Evolutionary conservation across 2,797 vertebrate genomes (phyloP).

Genomic region (Cichlasoma orientale): DNA sequence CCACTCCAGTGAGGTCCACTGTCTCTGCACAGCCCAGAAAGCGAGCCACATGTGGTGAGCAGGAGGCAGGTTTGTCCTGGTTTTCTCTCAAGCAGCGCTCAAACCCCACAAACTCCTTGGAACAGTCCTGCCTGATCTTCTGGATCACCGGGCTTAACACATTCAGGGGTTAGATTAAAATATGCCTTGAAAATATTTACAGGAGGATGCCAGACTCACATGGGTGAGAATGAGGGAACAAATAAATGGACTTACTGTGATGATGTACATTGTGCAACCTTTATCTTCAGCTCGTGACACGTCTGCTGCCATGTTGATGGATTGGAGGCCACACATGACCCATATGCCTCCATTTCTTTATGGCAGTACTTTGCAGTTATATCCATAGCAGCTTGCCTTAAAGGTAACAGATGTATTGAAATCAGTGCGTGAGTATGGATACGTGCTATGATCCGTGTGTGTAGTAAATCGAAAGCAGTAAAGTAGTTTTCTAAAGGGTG

Average conservation of each 20-base stretch:
- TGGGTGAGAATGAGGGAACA: background rate
- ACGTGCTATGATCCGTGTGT: background rate
- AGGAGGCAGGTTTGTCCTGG: constrained; percentile 79
- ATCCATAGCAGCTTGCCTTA: constrained; percentile 92
- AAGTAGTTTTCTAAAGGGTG: background rate
- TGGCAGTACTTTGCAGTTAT: constrained; percentile 88
- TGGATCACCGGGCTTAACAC: constrained; percentile 87
- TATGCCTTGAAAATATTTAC: background rate
- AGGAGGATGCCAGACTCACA: background rate
- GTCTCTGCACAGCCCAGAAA: constrained; percentile 90
- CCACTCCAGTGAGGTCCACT: constrained; percentile 79
- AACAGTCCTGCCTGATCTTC: constrained; percentile 87
- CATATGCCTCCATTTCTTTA: constrained; percentile 89
- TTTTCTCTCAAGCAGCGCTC: constrained; percentile 89
- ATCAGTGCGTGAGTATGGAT: background rate
- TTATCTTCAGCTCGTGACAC: constrained; percentile 87
- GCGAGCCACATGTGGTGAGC: constrained; percentile 80
- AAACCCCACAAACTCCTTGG: constrained; percentile 86
- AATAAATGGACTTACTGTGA: constrained; percentile 81
- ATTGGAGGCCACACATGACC: constrained; percentile 87
- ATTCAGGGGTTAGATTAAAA: background rate
- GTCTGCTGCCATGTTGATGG: constrained; percentile 90
- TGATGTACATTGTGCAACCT: constrained; percentile 89
- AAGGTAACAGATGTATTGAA: constrained; percentile 12
- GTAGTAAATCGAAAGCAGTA: background rate